A percentile compares a stretch with the other conserved stretches of the same genome.
Conservation (phyloP, 2,113 vertebrate genomes). For the Myotis yumanensis region DNA sequence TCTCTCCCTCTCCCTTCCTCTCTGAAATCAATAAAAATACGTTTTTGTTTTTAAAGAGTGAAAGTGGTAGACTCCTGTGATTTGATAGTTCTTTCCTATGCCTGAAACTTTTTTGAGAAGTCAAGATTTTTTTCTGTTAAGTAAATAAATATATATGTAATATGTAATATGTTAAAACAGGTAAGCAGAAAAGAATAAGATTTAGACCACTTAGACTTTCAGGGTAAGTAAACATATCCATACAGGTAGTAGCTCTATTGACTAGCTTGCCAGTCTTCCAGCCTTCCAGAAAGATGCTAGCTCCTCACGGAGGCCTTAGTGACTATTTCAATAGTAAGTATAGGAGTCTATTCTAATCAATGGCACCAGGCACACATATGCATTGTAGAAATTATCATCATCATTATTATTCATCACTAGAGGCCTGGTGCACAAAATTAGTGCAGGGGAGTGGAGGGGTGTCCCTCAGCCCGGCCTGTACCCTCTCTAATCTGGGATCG, state of each 20-base stretch:
- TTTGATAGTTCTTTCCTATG: background rate
- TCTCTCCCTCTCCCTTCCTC: too few relatives aligned
- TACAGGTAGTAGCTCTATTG: background rate
- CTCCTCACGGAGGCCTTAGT: background rate
- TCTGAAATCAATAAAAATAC: too few relatives aligned
- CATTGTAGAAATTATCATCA: background rate
- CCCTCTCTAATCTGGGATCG: too few relatives aligned
- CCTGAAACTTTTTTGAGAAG: background rate
- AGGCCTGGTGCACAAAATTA: too few relatives aligned
- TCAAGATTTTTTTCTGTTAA: background rate
- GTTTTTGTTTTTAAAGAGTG: background rate
- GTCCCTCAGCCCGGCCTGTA: too few relatives aligned
- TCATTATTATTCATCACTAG: background rate
- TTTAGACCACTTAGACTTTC: background rate
- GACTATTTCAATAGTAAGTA: background rate
- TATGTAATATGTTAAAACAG: background rate
- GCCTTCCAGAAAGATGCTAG: background rate
- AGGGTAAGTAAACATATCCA: background rate
- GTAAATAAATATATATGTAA: background rate
- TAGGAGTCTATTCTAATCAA: background rate
- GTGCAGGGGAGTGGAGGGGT: too few relatives aligned
- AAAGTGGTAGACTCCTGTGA: background rate
- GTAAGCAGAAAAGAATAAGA: background rate
- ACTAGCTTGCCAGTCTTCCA: background rate
- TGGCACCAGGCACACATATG: too few relatives aligned